These are phyloP conservation scores for Cacoxenus indagator DNA, from an alignment of 2,888 invertebrate species.

Conservation along the genomic window DNA sequence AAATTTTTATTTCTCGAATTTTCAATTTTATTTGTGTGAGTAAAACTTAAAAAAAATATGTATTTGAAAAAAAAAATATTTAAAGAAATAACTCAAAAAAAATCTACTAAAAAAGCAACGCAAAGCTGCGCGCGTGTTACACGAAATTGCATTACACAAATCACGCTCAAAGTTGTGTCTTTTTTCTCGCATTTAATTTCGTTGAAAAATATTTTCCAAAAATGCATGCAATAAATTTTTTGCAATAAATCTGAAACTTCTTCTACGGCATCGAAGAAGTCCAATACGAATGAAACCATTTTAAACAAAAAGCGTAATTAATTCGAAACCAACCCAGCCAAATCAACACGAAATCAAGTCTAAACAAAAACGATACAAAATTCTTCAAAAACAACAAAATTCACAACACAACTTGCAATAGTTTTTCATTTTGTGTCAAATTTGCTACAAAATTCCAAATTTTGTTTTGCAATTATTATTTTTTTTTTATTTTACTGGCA, in stretches of 20 bases:
- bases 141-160: not conserved
- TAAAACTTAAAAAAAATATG: not conserved
- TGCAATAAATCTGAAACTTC: slow-evolving; percentile 39
- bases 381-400: slow-evolving; percentile 32
- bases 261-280: slow-evolving; percentile 66
- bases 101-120: not conserved
- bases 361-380: slow-evolving; percentile 1
- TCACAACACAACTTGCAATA: slow-evolving; percentile 57
- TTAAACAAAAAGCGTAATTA: not conserved
- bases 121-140: slow-evolving; percentile 11
- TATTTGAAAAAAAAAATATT: not conserved
- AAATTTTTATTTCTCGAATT: not conserved
- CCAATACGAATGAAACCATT: not conserved
- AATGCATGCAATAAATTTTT: slow-evolving; percentile 20
- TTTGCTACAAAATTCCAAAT: slow-evolving; percentile 53
- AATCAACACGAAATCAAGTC: not conserved
- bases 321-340: not conserved
- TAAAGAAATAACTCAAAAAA: not conserved
- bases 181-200: slow-evolving; percentile 25
- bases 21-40: too few species aligned
- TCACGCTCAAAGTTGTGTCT: slow-evolving; percentile 36
- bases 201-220: slow-evolving; percentile 22
- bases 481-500: slow-evolving; percentile 45
- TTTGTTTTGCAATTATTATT: slow-evolving; percentile 51
- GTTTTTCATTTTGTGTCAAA: slow-evolving; percentile 59